Evolutionary conservation across 64 coral and sea anemone genomes (phyloP).

Genomic region (Porites australiensis): DNA sequence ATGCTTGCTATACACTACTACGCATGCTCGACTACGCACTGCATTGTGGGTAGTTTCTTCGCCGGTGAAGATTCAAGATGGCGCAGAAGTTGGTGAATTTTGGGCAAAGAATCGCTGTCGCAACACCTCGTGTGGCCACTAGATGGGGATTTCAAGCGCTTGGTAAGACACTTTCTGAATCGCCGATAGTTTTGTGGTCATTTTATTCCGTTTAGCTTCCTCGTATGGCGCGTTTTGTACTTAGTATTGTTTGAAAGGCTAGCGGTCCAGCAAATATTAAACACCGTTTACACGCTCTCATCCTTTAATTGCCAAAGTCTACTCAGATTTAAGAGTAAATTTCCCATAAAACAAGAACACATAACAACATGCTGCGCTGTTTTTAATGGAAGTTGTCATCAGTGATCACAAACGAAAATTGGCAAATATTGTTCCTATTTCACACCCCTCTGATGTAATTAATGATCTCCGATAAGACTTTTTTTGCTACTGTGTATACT

Average conservation of each 20-base stretch:
- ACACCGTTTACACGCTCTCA: neutral
- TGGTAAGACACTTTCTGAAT: conserved; percentile 53
- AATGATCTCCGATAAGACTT: too few relatives aligned
- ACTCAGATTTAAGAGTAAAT: too few relatives aligned
- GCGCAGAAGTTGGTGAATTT: conserved; percentile 88
- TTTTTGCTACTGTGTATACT: too few relatives aligned
- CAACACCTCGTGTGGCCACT: conserved; percentile 82
- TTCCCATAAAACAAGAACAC: too few relatives aligned
- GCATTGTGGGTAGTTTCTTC: conserved; percentile 68
- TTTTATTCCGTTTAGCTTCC: too few relatives aligned
- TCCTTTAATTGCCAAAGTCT: too few relatives aligned
- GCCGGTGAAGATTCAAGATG: conserved; percentile 81
- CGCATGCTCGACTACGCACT: conserved; percentile 70
- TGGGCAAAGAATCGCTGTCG: conserved; percentile 73
- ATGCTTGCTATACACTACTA: neutral
- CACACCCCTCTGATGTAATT: too few relatives aligned
- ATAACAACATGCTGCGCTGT: too few relatives aligned
- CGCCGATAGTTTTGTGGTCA: neutral
- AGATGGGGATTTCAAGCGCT: conserved; percentile 78
- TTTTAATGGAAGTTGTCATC: too few relatives aligned
- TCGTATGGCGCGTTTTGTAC: neutral
- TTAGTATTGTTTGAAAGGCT: neutral
- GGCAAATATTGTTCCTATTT: too few relatives aligned
- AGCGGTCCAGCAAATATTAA: neutral
- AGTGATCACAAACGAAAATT: too few relatives aligned